phyloP scores from a whole-genome alignment of 2,888 invertebrate species.

The Dusona sp. region DNA sequence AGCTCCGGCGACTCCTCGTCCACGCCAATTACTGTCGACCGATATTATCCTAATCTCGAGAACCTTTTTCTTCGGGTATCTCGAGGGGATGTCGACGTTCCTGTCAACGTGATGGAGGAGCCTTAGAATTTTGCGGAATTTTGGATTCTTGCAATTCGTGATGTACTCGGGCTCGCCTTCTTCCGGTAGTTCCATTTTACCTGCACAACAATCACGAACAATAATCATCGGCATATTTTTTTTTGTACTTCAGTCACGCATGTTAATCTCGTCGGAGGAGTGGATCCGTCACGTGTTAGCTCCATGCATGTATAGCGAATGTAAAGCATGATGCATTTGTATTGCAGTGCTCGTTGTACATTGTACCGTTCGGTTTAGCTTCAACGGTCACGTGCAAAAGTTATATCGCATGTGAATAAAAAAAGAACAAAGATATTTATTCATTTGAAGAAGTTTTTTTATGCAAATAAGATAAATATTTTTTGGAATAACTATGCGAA shows the following conservation, averaged over 20 bases:
- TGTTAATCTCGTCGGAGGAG: background rate
- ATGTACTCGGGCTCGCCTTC: conserved; percentile 85
- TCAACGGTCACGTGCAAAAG: background rate
- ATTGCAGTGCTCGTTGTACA: background rate
- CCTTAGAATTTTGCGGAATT: conserved; percentile 88
- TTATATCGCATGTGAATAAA: background rate
- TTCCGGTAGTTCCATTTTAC: conserved; percentile 82
- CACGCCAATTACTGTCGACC: conserved; percentile 88
- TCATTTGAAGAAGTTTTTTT: background rate
- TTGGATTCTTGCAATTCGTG: conserved; percentile 86
- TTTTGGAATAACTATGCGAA: background rate
- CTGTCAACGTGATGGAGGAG: conserved; percentile 87
- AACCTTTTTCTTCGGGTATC: conserved; percentile 86
- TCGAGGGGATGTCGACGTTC: conserved; percentile 86
- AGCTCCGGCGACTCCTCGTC: conserved; percentile 88
- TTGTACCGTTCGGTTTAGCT: background rate
- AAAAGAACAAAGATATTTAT: background rate
- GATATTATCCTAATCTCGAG: conserved; percentile 89
- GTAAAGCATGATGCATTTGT: background rate
- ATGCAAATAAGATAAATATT: background rate
- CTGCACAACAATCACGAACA: conserved; percentile 75
- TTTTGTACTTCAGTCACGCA: conserved; percentile 21
- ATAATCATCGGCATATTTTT: background rate
- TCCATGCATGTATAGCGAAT: background rate
- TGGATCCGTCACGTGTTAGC: background rate